phyloP scores from a whole-genome alignment of 2,888 invertebrate genomes.

The Apoda limacodes region DNA sequence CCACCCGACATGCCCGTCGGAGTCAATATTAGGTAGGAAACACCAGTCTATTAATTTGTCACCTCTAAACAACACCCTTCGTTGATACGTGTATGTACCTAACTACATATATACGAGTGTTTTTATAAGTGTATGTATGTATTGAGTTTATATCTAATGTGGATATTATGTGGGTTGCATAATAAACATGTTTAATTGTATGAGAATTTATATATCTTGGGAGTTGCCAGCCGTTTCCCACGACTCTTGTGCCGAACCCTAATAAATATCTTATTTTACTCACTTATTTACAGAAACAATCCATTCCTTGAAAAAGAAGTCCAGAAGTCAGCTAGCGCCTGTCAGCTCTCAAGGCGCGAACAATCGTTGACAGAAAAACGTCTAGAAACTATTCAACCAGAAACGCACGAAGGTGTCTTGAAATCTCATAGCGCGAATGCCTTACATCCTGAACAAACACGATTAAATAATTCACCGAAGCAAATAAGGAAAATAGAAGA shows the following conservation, averaged over 20 bases:
- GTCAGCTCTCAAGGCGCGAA: constrained; percentile 55
- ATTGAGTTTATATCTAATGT: too few species aligned
- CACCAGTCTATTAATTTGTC: not conserved
- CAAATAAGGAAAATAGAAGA: constrained; percentile 29
- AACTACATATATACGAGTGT: too few species aligned
- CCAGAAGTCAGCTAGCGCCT: constrained; percentile 75
- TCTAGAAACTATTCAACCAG: constrained; percentile 23
- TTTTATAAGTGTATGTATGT: too few species aligned
- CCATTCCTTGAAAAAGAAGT: constrained; percentile 69
- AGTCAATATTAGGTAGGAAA: constrained; percentile 51
- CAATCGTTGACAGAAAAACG: constrained; percentile 39
- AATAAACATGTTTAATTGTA: too few species aligned
- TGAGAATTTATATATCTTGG: constrained; percentile 12
- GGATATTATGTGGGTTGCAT: too few species aligned
- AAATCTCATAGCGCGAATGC: constrained; percentile 61
- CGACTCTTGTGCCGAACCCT: too few species aligned
- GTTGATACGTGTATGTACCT: not conserved
- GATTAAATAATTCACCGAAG: constrained; percentile 17
- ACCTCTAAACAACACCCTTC: constrained; percentile 8
- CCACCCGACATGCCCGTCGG: constrained; percentile 64
- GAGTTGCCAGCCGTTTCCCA: not conserved
- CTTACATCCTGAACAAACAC: constrained; percentile 40
- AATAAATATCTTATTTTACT: too few species aligned
- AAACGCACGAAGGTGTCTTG: constrained; percentile 55
- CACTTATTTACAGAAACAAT: constrained; percentile 44